A percentile compares a stretch with the other conserved stretches of the same genome.
Conservation (phyloP, 2,113 vertebrate species). For the Rattus norvegicus region GRCr8 NC_086021.1:42760001-42760500, state of each 20-base stretch:
- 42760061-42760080: not conserved
- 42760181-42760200: not conserved
- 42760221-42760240: slow-evolving; percentile 69
- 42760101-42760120: not conserved
- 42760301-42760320: slow-evolving; percentile 69
- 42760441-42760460: not conserved
- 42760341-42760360: slow-evolving; percentile 81
- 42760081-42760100: rapidly evolving
- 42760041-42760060: not conserved
- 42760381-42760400: slow-evolving; percentile 47
- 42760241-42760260: slow-evolving; percentile 25
- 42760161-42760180: slow-evolving; percentile 63
- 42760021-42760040: not conserved
- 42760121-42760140: not conserved
- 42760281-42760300: slow-evolving; percentile 53
- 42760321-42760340: slow-evolving; percentile 60
- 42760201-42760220: slow-evolving; percentile 72
- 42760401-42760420: slow-evolving; percentile 54
- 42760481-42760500: not conserved
- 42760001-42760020: not conserved
- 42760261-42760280: not conserved
- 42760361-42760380: slow-evolving; percentile 66
- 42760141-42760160: slow-evolving; percentile 30
- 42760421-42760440: not conserved
- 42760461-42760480: not conserved